Evolutionary conservation across 2,113 vertebrate genomes (phyloP), one percentile per base, ranked within the genome.

Genomic region (Haplochromis vanheusdeni): DNA sequence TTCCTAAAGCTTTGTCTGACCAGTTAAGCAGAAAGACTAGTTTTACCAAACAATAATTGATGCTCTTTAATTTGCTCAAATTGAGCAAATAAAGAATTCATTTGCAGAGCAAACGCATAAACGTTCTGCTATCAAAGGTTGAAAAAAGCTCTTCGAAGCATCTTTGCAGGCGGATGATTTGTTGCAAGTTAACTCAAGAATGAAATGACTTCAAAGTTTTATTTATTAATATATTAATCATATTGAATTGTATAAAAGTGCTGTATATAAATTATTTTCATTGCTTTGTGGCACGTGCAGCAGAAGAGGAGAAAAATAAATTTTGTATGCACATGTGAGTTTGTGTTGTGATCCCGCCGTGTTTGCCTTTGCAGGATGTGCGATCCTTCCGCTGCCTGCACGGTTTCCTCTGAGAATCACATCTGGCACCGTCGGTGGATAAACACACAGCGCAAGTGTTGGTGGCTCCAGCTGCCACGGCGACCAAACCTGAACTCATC

Each of bases 401-500:
- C 17, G 4, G 9, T n/a, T 49, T 93, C 88, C 89, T 89, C 73
- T 26, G 88, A 89, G 94, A 94, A 81, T 86, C 91, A 84, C 93
- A 93, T 93, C 92, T 95, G 92, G 83, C 79, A 42, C 83, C 49
- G 28, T 68, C 58, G n/a, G 47, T 86, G 79, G 81, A 90, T 86
- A 81, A 82, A 82, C 81, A 81, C 80, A 73, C 81, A 51, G 58
- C 55, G 6, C 11, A 42, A 73, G 82, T 28, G 89, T 89, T 55
- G 85, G 73, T 79, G 90, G 90, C 90, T 93, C 81, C 93, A 89
- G 92, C 89, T 94, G 92, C 87, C 77, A 82, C 81, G 1, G 75
- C 14, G 51, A 87, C 81, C 65, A 88, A 90, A 89, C 89, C 84
- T 62, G 12, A 79, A 47, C 85, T 88, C 87, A 55, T 73, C 84